Evolutionary conservation across 2,797 vertebrate genomes (phyloP).

Genomic region (Enteromius unitaeniatus): DNA sequence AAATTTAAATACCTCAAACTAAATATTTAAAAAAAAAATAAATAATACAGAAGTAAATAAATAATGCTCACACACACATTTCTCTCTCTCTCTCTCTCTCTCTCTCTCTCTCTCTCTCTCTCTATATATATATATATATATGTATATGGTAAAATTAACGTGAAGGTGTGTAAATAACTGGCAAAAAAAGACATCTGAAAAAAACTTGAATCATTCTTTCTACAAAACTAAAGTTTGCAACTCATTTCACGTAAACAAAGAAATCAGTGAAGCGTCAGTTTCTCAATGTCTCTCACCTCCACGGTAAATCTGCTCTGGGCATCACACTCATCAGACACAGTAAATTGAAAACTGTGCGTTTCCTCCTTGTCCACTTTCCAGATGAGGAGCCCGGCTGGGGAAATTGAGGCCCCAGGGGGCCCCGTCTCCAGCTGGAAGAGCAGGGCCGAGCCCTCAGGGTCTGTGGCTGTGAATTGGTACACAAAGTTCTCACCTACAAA

Average conservation of each 20-base stretch:
- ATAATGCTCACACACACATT: no score
- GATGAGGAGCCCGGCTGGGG: constrained; percentile 84
- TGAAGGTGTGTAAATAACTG: background rate
- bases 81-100: no score
- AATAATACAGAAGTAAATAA: background rate
- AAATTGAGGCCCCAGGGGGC: constrained; percentile 72
- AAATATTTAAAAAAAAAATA: no score
- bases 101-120: no score
- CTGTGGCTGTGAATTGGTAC: constrained; percentile 81
- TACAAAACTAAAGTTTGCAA: background rate
- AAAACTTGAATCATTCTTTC: background rate
- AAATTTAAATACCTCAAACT: background rate
- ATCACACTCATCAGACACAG: constrained; percentile 79
- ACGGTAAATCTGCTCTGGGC: constrained; percentile 76
- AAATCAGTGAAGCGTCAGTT: constrained; percentile 11
- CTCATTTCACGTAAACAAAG: background rate
- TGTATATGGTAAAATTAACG: no score
- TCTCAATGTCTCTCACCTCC: constrained; percentile 67
- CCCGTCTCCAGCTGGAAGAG: constrained; percentile 80
- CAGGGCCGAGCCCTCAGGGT: constrained; percentile 84
- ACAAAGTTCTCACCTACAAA: constrained; percentile 86
- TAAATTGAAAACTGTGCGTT: constrained; percentile 73
- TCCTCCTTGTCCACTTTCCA: constrained; percentile 77
- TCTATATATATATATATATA: no score
- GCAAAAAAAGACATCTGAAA: background rate